Conservation (phyloP, 2,797 vertebrate species). For the Channallabes apus region DNA sequence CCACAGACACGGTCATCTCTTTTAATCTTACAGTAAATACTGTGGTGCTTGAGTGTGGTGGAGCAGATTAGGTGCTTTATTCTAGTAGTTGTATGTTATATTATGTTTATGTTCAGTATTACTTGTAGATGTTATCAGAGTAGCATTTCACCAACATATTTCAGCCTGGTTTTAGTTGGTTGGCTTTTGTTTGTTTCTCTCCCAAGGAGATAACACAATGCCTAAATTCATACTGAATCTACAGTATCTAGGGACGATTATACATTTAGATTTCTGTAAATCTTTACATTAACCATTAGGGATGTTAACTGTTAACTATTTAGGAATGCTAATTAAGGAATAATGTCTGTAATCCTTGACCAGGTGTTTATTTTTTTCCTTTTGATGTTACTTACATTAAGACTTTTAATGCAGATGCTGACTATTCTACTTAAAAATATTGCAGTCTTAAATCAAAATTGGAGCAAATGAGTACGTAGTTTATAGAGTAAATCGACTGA, state of each 20-base stretch:
- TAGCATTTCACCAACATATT: neutral
- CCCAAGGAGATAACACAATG: neutral
- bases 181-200: neutral
- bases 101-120: neutral
- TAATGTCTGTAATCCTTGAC: neutral
- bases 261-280: neutral
- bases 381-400: neutral
- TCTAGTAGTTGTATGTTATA: neutral
- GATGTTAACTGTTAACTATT: neutral
- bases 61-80: conserved; percentile 14
- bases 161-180: neutral
- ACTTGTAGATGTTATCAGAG: neutral
- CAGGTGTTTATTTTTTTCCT: neutral
- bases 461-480: neutral
- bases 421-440: neutral
- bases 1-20: conserved; percentile 43
- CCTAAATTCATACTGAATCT: neutral
- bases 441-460: neutral
- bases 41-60: conserved; percentile 31
- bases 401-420: neutral
- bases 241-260: neutral
- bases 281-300: neutral
- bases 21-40: conserved; percentile 31
- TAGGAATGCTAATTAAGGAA: neutral
- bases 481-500: neutral